Evolutionary conservation across 2,113 vertebrate species (phyloP).

Genomic region (Oceanites oceanicus): DNA sequence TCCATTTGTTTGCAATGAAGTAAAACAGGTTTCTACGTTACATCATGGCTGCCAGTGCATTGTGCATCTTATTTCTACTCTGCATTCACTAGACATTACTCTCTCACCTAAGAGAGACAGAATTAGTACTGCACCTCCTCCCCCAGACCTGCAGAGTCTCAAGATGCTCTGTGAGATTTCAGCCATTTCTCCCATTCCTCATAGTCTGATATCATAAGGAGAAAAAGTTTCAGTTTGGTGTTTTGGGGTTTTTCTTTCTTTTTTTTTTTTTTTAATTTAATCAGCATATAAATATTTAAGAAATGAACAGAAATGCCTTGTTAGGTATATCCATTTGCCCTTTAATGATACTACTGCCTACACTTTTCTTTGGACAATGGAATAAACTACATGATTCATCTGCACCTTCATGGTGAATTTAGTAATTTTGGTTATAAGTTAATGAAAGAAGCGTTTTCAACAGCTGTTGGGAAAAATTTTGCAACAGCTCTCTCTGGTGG

Average conservation of each 20-base stretch:
- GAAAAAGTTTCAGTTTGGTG: not conserved
- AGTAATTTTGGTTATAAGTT: not conserved
- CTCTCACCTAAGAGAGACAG: not conserved
- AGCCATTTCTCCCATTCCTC: not conserved
- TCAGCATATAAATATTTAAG: not conserved
- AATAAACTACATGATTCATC: not conserved
- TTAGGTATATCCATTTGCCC: not conserved
- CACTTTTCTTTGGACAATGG: not conserved
- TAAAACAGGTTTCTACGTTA: conserved; percentile 82
- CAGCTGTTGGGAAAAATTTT: conserved; percentile 19
- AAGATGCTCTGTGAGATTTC: not conserved
- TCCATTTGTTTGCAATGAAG: conserved; percentile 83
- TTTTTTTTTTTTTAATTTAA: not conserved
- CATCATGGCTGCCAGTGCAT: conserved; percentile 27
- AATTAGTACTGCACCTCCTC: not conserved
- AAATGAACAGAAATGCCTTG: not conserved
- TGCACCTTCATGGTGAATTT: not conserved
- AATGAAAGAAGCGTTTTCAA: not conserved
- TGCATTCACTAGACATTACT: not conserved
- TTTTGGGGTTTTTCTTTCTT: too few relatives aligned
- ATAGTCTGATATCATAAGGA: not conserved
- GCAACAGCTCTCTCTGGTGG: conserved; percentile 74
- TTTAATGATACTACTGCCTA: not conserved
- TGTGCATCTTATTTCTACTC: conserved; percentile 11
- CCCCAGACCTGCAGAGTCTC: not conserved